Conservation (phyloP, 2,113 vertebrate genomes). For the Zingel zingel region DNA sequence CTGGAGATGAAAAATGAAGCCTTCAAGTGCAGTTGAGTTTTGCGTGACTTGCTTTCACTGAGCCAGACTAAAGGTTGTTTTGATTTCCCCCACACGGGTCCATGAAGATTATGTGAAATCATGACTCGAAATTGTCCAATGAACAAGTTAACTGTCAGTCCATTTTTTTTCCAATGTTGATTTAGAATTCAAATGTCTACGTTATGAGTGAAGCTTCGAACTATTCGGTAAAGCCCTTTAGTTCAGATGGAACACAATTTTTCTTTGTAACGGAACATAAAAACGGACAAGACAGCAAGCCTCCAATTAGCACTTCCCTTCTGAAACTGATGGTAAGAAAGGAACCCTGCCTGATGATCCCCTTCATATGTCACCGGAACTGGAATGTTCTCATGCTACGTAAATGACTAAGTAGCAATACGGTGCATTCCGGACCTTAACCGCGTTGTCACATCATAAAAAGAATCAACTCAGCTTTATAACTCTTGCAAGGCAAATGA, state of each 20-base stretch:
- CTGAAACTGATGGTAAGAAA: neutral
- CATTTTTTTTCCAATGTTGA: too few relatives aligned
- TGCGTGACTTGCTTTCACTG: neutral
- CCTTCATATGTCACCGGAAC: neutral
- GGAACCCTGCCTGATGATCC: neutral
- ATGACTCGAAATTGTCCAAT: neutral
- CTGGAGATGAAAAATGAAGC: neutral
- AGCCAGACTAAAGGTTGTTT: neutral
- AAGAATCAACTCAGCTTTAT: too few relatives aligned
- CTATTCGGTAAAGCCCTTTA: too few relatives aligned
- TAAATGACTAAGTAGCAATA: neutral
- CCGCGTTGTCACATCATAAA: neutral
- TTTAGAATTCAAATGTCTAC: too few relatives aligned
- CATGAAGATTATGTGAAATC: neutral
- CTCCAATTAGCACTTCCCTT: neutral
- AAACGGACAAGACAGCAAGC: neutral
- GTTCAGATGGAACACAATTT: slow-evolving; percentile 39
- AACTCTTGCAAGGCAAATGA: neutral
- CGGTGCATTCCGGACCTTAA: neutral
- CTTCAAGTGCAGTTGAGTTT: neutral
- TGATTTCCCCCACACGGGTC: neutral
- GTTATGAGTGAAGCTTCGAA: too few relatives aligned
- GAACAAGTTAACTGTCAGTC: neutral
- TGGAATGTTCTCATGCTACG: neutral
- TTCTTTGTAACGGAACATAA: neutral